Percentiles rank a stretch among this genome's conserved stretches.
These are phyloP conservation scores for Drosophila mimica DNA, from an alignment of 2,888 invertebrate species.

Conservation along the genomic window DNA sequence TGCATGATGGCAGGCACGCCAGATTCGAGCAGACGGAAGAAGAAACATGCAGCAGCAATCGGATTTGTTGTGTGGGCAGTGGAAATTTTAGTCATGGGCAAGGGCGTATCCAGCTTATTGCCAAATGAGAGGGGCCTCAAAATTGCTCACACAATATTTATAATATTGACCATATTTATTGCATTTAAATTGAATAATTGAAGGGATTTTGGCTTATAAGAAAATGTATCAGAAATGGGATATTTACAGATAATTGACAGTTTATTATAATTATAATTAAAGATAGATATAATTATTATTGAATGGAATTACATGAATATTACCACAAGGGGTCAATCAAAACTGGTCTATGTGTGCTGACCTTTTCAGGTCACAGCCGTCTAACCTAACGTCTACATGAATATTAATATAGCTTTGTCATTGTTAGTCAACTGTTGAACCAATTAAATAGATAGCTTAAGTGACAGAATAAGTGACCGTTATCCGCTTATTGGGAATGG, in stretches of 20 bases:
- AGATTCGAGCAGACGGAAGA: conserved; percentile 49
- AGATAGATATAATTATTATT: too few species aligned
- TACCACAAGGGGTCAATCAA: too few species aligned
- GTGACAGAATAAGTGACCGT: neutral
- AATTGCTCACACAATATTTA: neutral
- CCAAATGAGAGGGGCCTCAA: conserved; percentile 38
- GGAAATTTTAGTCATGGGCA: conserved; percentile 66
- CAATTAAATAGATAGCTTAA: neutral
- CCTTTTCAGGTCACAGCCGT: too few species aligned
- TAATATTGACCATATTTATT: conserved; percentile 18
- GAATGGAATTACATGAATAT: too few species aligned
- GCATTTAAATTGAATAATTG: neutral
- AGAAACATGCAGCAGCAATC: conserved; percentile 56
- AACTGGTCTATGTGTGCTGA: too few species aligned
- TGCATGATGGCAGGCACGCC: conserved; percentile 49
- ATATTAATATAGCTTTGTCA: neutral
- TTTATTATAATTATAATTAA: neutral
- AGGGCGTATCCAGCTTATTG: conserved; percentile 15
- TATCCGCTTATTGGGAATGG: neutral
- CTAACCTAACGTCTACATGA: too few species aligned
- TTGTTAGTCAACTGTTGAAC: neutral
- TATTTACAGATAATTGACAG: neutral
- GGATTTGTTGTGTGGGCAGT: conserved; percentile 68
- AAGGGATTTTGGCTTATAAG: neutral
- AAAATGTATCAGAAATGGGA: neutral